These are phyloP conservation scores for Pseudorasbora parva DNA, from an alignment of 2,113 vertebrate genomes.

Conservation along the genomic window DNA sequence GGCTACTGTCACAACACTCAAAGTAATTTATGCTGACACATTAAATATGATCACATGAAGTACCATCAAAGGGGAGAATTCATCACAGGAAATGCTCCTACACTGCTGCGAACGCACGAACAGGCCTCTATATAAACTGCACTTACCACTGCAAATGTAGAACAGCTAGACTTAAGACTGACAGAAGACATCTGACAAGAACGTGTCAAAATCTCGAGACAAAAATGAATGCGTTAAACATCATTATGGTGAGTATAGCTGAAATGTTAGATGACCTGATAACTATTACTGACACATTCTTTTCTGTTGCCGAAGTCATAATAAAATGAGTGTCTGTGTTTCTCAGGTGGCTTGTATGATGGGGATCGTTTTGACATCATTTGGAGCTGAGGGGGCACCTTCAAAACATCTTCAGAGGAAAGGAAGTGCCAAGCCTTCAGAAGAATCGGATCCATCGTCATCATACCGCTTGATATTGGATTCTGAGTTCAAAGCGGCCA, in stretches of 20 bases:
- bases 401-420: background rate
- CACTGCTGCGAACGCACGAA: background rate
- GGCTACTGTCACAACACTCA: background rate
- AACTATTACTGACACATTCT: background rate
- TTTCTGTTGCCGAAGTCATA: background rate
- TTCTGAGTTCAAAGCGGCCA: background rate
- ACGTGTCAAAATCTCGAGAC: background rate
- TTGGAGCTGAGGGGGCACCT: constrained; percentile 21
- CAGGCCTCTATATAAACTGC: constrained; percentile 51
- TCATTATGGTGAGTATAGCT: constrained; percentile 44
- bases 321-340: background rate
- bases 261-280: background rate
- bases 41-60: constrained; percentile 12
- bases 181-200: background rate
- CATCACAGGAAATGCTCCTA: constrained; percentile 50
- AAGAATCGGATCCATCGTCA: background rate
- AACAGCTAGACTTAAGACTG: background rate
- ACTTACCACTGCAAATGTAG: constrained; percentile 6
- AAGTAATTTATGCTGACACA: constrained; percentile 42
- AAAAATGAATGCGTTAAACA: constrained; percentile 6
- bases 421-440: background rate
- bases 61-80: constrained; percentile 6
- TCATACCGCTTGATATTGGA: constrained; percentile 67
- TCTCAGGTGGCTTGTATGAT: constrained; percentile 35
- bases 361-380: constrained; percentile 49